phyloP scores from a whole-genome alignment of 2,888 invertebrate genomes.

The Amitus sp. region DNA sequence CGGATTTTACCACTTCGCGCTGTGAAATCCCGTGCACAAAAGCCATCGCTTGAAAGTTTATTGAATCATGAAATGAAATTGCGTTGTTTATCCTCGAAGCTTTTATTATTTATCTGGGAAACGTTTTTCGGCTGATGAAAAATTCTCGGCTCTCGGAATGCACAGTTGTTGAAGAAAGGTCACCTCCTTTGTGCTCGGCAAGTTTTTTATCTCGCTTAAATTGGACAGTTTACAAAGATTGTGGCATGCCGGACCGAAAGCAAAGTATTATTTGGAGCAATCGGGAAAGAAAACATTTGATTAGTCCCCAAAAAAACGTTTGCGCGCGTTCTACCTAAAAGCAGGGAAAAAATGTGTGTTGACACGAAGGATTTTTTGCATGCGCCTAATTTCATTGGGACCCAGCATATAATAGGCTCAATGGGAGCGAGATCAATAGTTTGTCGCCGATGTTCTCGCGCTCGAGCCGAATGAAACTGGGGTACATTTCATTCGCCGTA shows the following conservation, averaged over 20 bases:
- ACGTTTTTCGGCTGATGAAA: background rate
- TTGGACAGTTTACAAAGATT: constrained; percentile 24
- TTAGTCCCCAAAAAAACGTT: constrained; percentile 29
- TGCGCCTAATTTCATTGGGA: constrained; percentile 14
- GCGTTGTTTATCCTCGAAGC: background rate
- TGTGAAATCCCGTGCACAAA: no score
- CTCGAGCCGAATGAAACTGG: constrained; percentile 9
- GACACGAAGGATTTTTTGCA: constrained; percentile 7
- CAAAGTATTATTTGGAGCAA: constrained; percentile 17
- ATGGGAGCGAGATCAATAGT: constrained; percentile 11
- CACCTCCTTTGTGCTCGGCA: constrained; percentile 21
- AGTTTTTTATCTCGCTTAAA: constrained; percentile 12
- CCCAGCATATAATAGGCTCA: constrained; percentile 11
- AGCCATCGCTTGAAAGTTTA: background rate
- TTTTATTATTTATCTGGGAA: background rate
- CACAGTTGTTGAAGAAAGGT: background rate
- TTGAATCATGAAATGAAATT: background rate
- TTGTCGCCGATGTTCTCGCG: background rate
- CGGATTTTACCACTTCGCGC: background rate
- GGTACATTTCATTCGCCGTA: constrained; percentile 29
- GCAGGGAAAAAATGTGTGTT: constrained; percentile 11
- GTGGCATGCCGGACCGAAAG: constrained; percentile 24
- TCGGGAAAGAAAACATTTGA: constrained; percentile 32
- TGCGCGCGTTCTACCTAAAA: constrained; percentile 19
- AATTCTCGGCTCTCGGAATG: background rate